Conservation (phyloP, 1,140 invertebrate genomes). For the Drosophila bipectinata region DNA sequence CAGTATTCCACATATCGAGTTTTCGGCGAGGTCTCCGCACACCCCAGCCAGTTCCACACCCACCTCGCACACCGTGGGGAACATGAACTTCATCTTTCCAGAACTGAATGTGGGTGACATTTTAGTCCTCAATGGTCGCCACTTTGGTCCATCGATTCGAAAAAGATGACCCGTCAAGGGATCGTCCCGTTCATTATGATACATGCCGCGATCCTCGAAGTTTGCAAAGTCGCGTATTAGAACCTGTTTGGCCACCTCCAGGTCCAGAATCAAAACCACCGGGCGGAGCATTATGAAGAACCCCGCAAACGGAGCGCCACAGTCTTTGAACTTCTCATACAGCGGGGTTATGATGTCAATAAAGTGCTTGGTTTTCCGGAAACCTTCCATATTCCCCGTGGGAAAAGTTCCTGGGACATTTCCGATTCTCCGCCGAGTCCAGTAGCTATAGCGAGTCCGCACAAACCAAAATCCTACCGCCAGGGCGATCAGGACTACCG, state of each 20-base stretch:
- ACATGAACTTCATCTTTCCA: constrained; percentile 87
- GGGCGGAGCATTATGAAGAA: constrained; percentile 62
- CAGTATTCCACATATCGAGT: constrained; percentile 59
- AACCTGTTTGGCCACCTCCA: constrained; percentile 85
- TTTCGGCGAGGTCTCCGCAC: constrained; percentile 60
- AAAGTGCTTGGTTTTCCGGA: constrained; percentile 52
- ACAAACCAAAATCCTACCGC: constrained; percentile 61
- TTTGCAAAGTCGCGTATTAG: constrained; percentile 86
- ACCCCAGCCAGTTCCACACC: constrained; percentile 59
- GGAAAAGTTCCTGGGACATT: constrained; percentile 51
- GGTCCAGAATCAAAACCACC: constrained; percentile 60
- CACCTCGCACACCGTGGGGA: constrained; percentile 84
- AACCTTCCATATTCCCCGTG: constrained; percentile 60
- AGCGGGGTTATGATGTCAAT: constrained; percentile 61
- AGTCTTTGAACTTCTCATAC: constrained; percentile 62
- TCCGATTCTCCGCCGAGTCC: constrained; percentile 83
- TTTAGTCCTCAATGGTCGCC: constrained; percentile 86
- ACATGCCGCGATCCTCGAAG: constrained; percentile 85
- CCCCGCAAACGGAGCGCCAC: constrained; percentile 61
- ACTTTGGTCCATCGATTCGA: constrained; percentile 85
- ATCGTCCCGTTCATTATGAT: constrained; percentile 84
- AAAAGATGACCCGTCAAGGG: constrained; percentile 85
- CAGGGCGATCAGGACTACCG: constrained; percentile 47
- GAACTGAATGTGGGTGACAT: constrained; percentile 86
- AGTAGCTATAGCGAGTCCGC: constrained; percentile 76